Conservation (phyloP, 2,113 vertebrate genomes). For the Scomber colias region DNA sequence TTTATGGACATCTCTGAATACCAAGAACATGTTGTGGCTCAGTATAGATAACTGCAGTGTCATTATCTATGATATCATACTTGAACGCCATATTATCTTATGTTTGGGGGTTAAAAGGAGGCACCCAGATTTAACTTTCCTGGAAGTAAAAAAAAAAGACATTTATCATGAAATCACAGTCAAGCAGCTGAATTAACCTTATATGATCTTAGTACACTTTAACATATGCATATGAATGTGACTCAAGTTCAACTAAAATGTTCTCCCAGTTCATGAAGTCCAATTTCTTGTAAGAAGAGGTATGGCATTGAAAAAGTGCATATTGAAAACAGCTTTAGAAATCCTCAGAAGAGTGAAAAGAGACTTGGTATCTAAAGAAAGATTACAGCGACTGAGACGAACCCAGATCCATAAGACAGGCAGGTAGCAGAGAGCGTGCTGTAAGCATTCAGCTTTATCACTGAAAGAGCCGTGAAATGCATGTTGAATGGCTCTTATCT, state of each 20-base stretch:
- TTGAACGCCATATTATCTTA: neutral
- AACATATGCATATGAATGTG: neutral
- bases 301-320: constrained; percentile 1
- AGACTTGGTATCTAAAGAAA: neutral
- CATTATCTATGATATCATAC: constrained; percentile 12
- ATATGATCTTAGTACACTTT: neutral
- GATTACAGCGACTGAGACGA: neutral
- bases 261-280: neutral
- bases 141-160: neutral
- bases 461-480: constrained; percentile 18
- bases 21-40: constrained; percentile 24
- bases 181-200: neutral
- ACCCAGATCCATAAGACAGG: neutral
- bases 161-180: constrained; percentile 14
- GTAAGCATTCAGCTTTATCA: constrained; percentile 1
- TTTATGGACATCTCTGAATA: constrained; percentile 46
- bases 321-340: neutral
- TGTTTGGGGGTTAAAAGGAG: neutral
- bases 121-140: neutral
- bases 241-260: neutral
- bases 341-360: neutral
- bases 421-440: neutral
- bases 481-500: constrained; percentile 41
- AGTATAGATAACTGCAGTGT: constrained; percentile 39
- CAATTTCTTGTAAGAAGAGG: neutral